Conservation (phyloP, 2,113 vertebrate genomes). For the Erinaceus europaeus region DNA sequence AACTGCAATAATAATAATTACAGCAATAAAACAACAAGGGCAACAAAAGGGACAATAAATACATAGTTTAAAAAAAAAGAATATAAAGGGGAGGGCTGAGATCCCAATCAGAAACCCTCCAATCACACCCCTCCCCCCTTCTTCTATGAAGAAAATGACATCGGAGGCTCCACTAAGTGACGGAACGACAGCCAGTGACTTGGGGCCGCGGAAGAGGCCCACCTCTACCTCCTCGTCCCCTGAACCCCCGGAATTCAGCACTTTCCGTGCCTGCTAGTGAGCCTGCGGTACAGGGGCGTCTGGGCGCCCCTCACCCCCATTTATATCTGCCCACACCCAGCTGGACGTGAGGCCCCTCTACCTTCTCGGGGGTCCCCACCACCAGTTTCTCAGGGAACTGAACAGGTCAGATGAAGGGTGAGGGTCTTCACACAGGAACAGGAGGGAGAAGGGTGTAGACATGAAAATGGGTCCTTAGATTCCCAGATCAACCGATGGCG, state of each 20-base stretch:
- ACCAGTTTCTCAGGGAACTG: conserved; percentile 26
- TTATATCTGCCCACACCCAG: no score
- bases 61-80: no score
- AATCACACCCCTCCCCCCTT: conserved; percentile 34
- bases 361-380: not conserved
- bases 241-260: conserved; percentile 67
- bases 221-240: conserved; percentile 49
- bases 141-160: conserved; percentile 54
- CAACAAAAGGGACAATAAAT: no score
- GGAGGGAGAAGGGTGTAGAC: not conserved
- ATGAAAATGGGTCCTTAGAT: not conserved
- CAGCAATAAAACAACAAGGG: no score
- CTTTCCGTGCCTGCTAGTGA: conserved; percentile 65
- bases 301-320: no score
- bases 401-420: not conserved
- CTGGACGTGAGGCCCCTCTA: not conserved
- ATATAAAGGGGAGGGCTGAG: no score
- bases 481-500: no score
- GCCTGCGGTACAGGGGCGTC: not conserved
- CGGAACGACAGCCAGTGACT: not conserved
- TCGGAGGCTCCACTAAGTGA: not conserved
- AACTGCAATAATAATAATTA: no score
- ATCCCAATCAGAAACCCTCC: not conserved
- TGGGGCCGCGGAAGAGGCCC: conserved; percentile 36
- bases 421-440: not conserved